Conservation (phyloP, 2,113 vertebrate species). For the Gambusia affinis region DNA sequence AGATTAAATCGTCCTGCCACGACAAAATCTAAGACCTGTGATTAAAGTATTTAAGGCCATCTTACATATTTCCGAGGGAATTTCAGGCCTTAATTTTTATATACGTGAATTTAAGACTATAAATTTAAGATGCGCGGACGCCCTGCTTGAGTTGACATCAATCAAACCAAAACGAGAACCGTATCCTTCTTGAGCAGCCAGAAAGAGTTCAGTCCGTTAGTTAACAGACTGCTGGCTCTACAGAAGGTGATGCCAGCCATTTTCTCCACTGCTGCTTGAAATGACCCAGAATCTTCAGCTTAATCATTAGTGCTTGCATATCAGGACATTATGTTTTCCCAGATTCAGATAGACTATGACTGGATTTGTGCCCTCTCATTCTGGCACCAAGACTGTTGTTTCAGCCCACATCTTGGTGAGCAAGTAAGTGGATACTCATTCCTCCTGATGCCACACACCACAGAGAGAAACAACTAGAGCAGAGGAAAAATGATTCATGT, state of each 20-base stretch:
- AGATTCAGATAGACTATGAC: conserved; percentile 1
- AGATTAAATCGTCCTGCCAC: no score
- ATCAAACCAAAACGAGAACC: no score
- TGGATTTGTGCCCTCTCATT: conserved; percentile 17
- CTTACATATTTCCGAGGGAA: no score
- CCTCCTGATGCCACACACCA: conserved; percentile 7
- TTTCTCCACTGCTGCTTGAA: neutral
- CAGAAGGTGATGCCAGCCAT: neutral
- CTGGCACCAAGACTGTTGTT: conserved; percentile 4
- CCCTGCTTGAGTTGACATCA: no score
- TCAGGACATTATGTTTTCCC: neutral
- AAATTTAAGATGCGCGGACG: no score
- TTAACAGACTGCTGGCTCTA: neutral
- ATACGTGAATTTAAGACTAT: no score
- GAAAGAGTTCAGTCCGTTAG: neutral
- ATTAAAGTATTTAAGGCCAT: no score
- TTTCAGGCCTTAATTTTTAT: no score
- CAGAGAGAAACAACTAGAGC: conserved; percentile 23
- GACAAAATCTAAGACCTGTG: no score
- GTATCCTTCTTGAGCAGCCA: neutral
- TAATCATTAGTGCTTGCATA: neutral
- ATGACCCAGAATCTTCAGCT: neutral
- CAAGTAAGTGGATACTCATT: conserved; percentile 15
- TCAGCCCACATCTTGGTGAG: conserved; percentile 6
- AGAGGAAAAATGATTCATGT: conserved; percentile 29